Evolutionary conservation across 2,797 vertebrate species (phyloP).

Genomic region (Orestias chungarensis): DNA sequence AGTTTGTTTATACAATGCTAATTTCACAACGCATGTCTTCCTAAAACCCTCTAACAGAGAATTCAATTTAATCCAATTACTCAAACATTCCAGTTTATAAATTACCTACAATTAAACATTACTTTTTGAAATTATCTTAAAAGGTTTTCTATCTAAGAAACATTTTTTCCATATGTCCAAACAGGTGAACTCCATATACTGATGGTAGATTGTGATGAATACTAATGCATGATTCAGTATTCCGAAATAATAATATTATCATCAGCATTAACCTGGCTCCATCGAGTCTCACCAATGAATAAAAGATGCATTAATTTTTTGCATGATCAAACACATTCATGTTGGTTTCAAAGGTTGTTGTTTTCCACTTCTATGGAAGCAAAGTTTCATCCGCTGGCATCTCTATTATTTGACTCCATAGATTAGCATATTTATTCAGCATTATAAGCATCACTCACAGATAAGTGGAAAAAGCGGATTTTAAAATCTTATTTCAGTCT

Average conservation of each 20-base stretch:
- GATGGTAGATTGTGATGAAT: neutral
- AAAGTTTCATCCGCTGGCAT: neutral
- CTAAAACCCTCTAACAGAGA: no score
- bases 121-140: no score
- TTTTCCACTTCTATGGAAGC: neutral
- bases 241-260: neutral
- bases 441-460: neutral
- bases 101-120: no score
- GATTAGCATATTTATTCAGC: neutral
- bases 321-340: neutral
- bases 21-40: no score
- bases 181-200: neutral
- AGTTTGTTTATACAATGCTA: no score
- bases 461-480: neutral
- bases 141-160: no score
- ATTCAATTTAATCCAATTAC: no score
- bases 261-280: neutral
- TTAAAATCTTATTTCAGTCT: neutral
- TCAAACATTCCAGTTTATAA: no score
- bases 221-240: neutral
- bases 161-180: neutral
- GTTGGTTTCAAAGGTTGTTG: neutral
- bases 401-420: neutral
- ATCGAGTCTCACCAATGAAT: neutral
- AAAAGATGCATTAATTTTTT: neutral